These are phyloP conservation scores for Rhynchopsitta pachyrhyncha DNA, from an alignment of 2,113 vertebrate genomes.

Conservation along the genomic window DNA sequence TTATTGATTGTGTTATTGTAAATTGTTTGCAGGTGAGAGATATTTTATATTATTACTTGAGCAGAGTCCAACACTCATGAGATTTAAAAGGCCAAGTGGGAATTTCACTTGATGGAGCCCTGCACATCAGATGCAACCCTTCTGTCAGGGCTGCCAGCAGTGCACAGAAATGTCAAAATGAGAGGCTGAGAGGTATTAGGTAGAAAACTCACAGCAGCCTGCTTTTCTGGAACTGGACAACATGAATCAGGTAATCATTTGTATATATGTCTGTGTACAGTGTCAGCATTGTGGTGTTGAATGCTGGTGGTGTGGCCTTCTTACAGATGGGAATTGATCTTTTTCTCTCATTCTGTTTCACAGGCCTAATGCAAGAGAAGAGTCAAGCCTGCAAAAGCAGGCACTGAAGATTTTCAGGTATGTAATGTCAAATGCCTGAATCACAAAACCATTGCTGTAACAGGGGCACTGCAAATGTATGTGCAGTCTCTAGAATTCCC, in stretches of 20 bases:
- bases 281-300: not conserved
- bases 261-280: not conserved
- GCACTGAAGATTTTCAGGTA: conserved; percentile 1
- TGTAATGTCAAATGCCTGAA: not conserved
- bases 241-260: conserved; percentile 31
- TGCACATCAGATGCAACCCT: not conserved
- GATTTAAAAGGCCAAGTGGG: conserved; percentile 5
- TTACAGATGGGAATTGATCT: not conserved
- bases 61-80: conserved; percentile 5
- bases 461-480: not conserved
- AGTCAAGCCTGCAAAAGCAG: not conserved
- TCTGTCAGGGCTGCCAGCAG: not conserved
- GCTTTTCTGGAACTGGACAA: conserved; percentile 8
- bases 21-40: conserved; percentile 1
- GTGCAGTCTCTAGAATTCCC: not conserved
- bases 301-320: not conserved
- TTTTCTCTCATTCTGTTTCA: not conserved
- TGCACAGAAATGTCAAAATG: conserved; percentile 1
- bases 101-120: conserved; percentile 26
- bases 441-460: not conserved
- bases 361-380: not conserved
- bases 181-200: not conserved
- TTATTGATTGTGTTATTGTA: conserved; percentile 16
- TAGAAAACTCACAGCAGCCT: conserved; percentile 22
- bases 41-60: conserved; percentile 42